Evolutionary conservation across 1,140 invertebrate species (phyloP).

Genomic region (Phortica variegata): DNA sequence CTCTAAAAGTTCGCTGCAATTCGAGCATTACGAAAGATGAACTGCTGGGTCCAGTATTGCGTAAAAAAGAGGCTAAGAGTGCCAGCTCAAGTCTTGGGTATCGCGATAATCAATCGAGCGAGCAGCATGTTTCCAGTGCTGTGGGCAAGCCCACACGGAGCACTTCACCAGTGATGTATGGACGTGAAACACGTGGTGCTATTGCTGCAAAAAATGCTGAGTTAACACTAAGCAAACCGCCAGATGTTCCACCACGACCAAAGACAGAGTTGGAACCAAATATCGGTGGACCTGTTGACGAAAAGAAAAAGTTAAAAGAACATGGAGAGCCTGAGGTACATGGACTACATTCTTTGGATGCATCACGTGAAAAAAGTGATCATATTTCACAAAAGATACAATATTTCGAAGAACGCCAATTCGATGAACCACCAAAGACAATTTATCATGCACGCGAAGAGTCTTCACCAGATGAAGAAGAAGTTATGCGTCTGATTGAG

Average conservation of each 20-base stretch:
- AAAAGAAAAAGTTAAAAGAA: conserved; percentile 11
- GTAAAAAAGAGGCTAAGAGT: conserved; percentile 34
- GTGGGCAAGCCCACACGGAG: conserved; percentile 50
- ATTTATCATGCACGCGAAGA: conserved; percentile 62
- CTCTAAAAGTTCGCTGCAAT: conserved; percentile 70
- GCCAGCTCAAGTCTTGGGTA: not conserved
- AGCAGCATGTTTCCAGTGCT: too few relatives aligned
- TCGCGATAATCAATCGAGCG: conserved; percentile 22
- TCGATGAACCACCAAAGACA: conserved; percentile 57
- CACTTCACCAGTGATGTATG: conserved; percentile 59
- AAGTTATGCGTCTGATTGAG: conserved; percentile 45
- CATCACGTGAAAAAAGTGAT: conserved; percentile 9
- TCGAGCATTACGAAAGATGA: conserved; percentile 60
- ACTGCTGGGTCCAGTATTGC: conserved; percentile 51
- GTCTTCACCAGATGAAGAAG: conserved; percentile 57
- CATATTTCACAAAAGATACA: conserved; percentile 71
- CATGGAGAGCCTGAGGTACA: conserved; percentile 62
- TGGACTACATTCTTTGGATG: conserved; percentile 50
- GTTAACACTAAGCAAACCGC: conserved; percentile 22
- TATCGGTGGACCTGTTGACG: conserved; percentile 8
- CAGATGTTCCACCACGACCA: conserved; percentile 42
- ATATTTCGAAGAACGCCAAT: conserved; percentile 72
- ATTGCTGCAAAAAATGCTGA: conserved; percentile 62
- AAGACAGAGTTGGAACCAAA: conserved; percentile 9
- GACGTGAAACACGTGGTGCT: conserved; percentile 67